A percentile compares a stretch with the other conserved stretches of the same genome.
Conservation (phyloP, 2,113 vertebrate genomes). For the Sceloporus tristichus region DNA sequence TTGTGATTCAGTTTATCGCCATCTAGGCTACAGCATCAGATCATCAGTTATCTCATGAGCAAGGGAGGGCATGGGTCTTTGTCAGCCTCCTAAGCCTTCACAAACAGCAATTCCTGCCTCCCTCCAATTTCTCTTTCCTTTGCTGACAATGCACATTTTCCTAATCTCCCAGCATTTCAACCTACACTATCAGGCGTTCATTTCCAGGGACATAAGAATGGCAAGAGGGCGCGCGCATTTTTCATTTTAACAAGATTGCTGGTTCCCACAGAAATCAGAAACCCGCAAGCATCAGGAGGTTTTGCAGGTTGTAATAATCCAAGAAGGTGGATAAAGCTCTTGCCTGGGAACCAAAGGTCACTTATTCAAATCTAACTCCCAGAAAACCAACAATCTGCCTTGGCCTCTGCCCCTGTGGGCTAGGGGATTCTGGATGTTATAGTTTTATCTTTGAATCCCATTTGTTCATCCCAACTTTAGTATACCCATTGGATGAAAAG, state of each 20-base stretch:
- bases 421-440: too few species aligned
- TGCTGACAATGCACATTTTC: constrained; percentile 44
- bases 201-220: not conserved
- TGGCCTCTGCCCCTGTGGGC: too few species aligned
- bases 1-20: constrained; percentile 41
- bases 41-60: constrained; percentile 48
- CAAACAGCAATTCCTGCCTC: not conserved
- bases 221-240: not conserved
- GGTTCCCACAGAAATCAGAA: too few species aligned
- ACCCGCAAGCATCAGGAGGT: not conserved
- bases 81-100: constrained; percentile 38
- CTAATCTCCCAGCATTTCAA: constrained; percentile 25
- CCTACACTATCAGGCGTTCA: not conserved
- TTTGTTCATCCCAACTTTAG: too few species aligned
- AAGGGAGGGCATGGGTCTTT: constrained; percentile 30
- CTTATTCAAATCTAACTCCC: too few species aligned
- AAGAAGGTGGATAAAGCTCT: not conserved
- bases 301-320: not conserved
- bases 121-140: constrained; percentile 35
- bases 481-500: too few species aligned
- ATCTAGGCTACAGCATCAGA: not conserved
- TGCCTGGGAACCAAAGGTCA: too few species aligned
- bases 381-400: too few species aligned
- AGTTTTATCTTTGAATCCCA: too few species aligned
- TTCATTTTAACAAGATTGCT: constrained; percentile 39